These are phyloP conservation scores for Mamestra configurata DNA, from an alignment of 1,140 invertebrate species.

Conservation along the genomic window DNA sequence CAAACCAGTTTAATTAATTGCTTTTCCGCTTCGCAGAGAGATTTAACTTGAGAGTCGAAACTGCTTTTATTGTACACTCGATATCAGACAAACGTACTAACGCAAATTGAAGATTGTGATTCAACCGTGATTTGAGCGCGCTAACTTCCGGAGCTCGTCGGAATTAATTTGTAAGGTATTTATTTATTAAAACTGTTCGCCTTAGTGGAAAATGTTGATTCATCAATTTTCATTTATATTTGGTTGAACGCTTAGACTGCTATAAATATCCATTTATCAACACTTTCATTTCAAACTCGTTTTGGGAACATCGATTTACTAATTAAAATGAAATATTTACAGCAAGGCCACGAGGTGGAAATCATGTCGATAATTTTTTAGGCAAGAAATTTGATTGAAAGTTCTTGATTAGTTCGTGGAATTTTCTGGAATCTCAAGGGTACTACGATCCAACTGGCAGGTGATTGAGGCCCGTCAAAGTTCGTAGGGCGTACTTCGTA, in stretches of 20 bases:
- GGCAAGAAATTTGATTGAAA: not conserved
- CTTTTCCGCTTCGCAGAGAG: slow-evolving; percentile 55
- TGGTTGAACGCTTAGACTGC: not conserved
- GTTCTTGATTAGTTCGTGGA: slow-evolving; percentile 18
- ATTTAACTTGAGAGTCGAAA: slow-evolving; percentile 57
- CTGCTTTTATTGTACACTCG: slow-evolving; percentile 56
- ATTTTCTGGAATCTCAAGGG: slow-evolving; percentile 2
- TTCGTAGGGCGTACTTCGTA: not conserved
- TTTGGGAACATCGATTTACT: slow-evolving; percentile 5
- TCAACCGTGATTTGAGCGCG: slow-evolving; percentile 38
- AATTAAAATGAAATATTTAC: slow-evolving; percentile 10
- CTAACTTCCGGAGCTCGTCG: not conserved
- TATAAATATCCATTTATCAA: slow-evolving; percentile 13
- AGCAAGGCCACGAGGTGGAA: not conserved
- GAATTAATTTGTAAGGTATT: slow-evolving; percentile 38
- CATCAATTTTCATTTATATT: slow-evolving; percentile 24
- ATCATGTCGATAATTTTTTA: not conserved
- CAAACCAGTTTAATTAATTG: slow-evolving; percentile 63
- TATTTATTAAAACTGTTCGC: slow-evolving; percentile 35
- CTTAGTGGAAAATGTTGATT: slow-evolving; percentile 26
- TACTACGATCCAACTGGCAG: slow-evolving; percentile 14
- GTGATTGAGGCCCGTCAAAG: slow-evolving; percentile 30
- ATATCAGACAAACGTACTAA: slow-evolving; percentile 50
- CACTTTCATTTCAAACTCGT: not conserved
- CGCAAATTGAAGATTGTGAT: slow-evolving; percentile 54